Conservation (phyloP, 2,797 vertebrate species). For the Mionectes olivaceus region DNA sequence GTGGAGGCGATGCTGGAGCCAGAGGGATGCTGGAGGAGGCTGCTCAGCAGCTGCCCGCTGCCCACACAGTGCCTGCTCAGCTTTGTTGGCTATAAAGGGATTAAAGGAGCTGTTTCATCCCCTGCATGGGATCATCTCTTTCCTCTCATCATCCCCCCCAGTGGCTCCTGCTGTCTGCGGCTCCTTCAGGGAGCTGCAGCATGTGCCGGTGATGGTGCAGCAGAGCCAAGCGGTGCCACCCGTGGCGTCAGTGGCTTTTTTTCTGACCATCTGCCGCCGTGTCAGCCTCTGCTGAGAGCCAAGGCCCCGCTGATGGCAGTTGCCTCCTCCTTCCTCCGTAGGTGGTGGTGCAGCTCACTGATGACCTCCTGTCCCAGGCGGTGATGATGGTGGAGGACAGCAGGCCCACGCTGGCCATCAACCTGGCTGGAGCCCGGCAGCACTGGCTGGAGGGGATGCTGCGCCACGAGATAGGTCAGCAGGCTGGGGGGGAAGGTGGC, state of each 20-base stretch:
- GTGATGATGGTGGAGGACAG: slow-evolving; percentile 98
- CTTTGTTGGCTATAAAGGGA: background rate
- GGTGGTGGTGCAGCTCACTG: slow-evolving; percentile 95
- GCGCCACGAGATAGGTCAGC: slow-evolving; percentile 93
- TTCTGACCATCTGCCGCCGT: background rate
- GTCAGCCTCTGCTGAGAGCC: background rate
- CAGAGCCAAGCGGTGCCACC: background rate
- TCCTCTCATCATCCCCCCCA: background rate
- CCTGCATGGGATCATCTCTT: background rate
- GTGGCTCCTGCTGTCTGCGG: background rate
- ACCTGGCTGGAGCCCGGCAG: slow-evolving; percentile 92
- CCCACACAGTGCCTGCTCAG: background rate
- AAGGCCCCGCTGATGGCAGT: rapidly evolving
- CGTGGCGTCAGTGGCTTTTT: rapidly evolving
- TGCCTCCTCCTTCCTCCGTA: slow-evolving; percentile 47
- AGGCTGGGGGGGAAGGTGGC: background rate
- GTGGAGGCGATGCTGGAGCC: background rate
- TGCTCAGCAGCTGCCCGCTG: background rate
- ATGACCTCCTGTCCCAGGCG: slow-evolving; percentile 94
- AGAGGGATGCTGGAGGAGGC: background rate
- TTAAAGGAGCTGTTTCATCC: background rate
- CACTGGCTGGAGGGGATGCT: slow-evolving; percentile 98
- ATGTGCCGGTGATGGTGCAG: background rate
- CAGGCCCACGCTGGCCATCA: slow-evolving; percentile 94
- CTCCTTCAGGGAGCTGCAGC: background rate